phyloP scores from a whole-genome alignment of 1,140 invertebrate genomes.

The Luehdorfia chinensis region DNA sequence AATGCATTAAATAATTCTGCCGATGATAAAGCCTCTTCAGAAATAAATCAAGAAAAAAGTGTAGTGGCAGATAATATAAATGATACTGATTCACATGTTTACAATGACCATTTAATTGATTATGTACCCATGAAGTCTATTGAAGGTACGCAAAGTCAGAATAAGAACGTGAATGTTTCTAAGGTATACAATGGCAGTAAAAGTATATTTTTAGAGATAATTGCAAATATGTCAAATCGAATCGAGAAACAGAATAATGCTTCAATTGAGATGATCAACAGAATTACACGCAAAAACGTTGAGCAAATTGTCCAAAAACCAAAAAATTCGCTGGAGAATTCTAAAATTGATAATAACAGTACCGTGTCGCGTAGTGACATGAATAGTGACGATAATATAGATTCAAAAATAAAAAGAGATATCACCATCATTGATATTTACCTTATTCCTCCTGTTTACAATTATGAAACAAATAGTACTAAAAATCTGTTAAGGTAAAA shows the following conservation, averaged over 20 bases:
- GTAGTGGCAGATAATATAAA: not conserved
- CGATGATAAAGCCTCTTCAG: conserved; percentile 3
- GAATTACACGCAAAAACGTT: conserved; percentile 16
- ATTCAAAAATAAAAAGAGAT: not conserved
- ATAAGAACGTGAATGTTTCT: conserved; percentile 24
- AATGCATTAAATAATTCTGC: conserved; percentile 8
- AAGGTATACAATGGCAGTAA: no score
- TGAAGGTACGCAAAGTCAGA: conserved; percentile 24
- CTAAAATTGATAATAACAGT: not conserved
- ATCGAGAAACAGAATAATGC: conserved; percentile 48
- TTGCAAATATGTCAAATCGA: conserved; percentile 35
- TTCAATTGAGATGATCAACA: conserved; percentile 34
- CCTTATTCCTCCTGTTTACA: not conserved
- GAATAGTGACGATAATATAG: not conserved
- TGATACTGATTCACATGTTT: not conserved
- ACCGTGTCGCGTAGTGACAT: not conserved
- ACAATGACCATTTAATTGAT: no score
- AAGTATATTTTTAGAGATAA: conserved; percentile 30
- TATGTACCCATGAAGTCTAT: no score
- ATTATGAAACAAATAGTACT: not conserved
- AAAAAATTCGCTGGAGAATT: not conserved
- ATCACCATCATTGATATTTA: not conserved
- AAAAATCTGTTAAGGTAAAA: not conserved
- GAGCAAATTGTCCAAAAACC: not conserved
- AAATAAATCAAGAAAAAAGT: conserved; percentile 4